Conservation (phyloP, 2,113 vertebrate species). For the Centropus unirufus region DNA sequence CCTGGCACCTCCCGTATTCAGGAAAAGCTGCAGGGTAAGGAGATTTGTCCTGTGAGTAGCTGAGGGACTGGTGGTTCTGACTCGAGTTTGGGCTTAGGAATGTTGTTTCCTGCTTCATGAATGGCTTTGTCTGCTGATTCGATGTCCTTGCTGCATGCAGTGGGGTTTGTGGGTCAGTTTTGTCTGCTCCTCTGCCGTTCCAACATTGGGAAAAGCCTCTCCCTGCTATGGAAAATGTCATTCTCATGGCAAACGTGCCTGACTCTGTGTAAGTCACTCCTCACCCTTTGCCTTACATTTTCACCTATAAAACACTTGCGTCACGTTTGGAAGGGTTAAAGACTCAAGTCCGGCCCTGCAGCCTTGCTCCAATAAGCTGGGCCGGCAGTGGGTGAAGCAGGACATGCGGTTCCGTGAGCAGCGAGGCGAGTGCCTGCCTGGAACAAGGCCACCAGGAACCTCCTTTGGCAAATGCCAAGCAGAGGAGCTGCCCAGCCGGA, state of each 20-base stretch:
- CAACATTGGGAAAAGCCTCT: not conserved
- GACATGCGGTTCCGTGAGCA: conserved; percentile 57
- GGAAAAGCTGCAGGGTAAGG: not conserved
- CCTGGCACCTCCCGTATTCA: not conserved
- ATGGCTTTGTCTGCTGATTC: not conserved
- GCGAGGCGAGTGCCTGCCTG: conserved; percentile 42
- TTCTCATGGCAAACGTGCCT: not conserved
- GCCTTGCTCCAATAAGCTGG: not conserved
- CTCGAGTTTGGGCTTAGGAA: not conserved
- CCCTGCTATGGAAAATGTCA: not conserved
- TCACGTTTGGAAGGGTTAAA: not conserved
- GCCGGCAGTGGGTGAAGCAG: conserved; percentile 27
- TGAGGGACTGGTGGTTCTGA: not conserved
- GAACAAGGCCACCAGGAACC: conserved; percentile 54
- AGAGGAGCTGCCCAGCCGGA: conserved; percentile 2
- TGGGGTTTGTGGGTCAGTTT: not conserved
- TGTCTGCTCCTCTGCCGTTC: not conserved
- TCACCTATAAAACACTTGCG: not conserved
- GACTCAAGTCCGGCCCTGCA: not conserved
- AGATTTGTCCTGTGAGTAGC: not conserved
- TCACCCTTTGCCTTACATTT: not conserved
- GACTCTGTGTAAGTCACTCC: not conserved
- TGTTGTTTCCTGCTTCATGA: not conserved
- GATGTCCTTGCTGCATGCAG: accelerated
- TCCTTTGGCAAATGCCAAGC: conserved; percentile 67